Conservation (phyloP, 1,140 invertebrate genomes). For the Heliconius congener region DNA sequence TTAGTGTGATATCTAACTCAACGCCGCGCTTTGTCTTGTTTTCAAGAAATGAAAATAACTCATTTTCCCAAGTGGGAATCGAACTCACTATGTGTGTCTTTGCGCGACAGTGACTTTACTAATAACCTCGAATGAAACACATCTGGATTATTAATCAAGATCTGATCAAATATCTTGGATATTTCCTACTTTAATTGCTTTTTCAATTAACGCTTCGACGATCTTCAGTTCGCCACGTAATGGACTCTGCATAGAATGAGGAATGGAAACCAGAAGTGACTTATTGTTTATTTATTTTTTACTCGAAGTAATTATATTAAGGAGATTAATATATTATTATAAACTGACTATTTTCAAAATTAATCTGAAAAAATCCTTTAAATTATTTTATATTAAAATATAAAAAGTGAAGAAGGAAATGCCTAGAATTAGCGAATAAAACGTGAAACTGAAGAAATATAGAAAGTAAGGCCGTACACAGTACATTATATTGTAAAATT, state of each 20-base stretch:
- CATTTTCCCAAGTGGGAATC: background rate
- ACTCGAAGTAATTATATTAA: background rate
- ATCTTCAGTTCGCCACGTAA: constrained; percentile 55
- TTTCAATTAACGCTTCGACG: constrained; percentile 64
- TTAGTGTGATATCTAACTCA: too few relatives aligned
- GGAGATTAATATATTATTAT: too few relatives aligned
- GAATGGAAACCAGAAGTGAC: background rate
- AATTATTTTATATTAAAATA: too few relatives aligned
- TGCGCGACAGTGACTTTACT: background rate
- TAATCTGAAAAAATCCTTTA: too few relatives aligned
- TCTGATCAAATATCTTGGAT: constrained; percentile 36
- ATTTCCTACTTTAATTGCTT: constrained; percentile 61
- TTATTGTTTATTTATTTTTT: background rate
- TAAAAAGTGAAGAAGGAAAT: too few relatives aligned
- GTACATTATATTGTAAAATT: too few relatives aligned
- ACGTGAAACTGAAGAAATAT: too few relatives aligned
- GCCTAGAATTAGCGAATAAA: too few relatives aligned
- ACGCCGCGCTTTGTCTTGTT: too few relatives aligned
- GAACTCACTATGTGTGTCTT: background rate
- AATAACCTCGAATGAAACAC: background rate
- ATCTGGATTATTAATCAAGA: constrained; percentile 31
- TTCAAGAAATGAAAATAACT: background rate
- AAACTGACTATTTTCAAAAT: too few relatives aligned
- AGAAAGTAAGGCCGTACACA: too few relatives aligned
- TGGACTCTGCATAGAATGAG: constrained; percentile 47